Conservation (phyloP, 2,797 vertebrate species). For the Trachops cirrhosus region DNA sequence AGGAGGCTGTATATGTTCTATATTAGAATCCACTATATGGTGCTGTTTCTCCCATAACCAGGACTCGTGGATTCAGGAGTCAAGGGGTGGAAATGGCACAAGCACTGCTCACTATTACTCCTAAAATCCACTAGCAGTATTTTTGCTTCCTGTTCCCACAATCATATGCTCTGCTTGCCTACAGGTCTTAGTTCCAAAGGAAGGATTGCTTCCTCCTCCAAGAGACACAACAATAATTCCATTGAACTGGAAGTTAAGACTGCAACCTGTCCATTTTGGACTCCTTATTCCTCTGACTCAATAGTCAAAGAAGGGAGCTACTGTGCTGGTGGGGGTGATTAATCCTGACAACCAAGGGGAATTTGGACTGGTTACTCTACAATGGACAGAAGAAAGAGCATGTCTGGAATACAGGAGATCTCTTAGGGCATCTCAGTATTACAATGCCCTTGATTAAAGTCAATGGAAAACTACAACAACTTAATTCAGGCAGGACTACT, state of each 20-base stretch:
- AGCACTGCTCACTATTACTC: neutral
- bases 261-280: neutral
- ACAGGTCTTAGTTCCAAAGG: neutral
- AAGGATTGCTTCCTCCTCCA: neutral
- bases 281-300: neutral
- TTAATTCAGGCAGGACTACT: neutral
- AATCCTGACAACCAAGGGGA: neutral
- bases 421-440: neutral
- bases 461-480: neutral
- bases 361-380: neutral
- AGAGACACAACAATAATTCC: neutral
- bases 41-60: neutral
- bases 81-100: neutral
- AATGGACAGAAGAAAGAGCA: neutral
- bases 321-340: neutral
- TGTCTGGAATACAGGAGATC: neutral
- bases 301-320: neutral
- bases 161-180: neutral
- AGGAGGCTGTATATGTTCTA: neutral
- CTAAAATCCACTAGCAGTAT: neutral
- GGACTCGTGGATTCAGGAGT: neutral
- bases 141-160: neutral
- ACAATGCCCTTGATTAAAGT: neutral
- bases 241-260: slow-evolving; percentile 15
- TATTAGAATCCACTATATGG: neutral